Conservation (phyloP, 2,797 vertebrate species). For the Emydoidea blandingii region DNA sequence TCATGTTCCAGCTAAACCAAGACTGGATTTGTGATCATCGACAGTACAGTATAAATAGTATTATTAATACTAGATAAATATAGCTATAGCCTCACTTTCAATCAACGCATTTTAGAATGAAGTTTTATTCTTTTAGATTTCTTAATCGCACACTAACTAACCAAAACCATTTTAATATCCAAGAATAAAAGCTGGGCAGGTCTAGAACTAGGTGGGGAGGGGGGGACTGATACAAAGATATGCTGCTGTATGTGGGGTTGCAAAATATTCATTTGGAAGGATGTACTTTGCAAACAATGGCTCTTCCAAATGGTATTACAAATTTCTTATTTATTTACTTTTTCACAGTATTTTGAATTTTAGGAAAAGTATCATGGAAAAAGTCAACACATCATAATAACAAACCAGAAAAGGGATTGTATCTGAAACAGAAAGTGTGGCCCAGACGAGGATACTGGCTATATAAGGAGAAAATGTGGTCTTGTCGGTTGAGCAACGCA, state of each 20-base stretch:
- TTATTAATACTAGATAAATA: slow-evolving; percentile 6
- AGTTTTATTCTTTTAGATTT: background rate
- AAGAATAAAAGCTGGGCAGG: background rate
- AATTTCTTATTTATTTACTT: slow-evolving; percentile 8
- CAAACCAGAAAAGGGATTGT: background rate
- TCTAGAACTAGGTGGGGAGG: background rate
- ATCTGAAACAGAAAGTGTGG: background rate
- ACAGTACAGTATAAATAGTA: background rate
- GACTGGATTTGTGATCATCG: background rate
- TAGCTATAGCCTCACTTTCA: background rate
- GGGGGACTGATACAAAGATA: background rate
- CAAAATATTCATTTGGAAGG: background rate
- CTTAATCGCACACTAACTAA: background rate
- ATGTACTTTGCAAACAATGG: background rate
- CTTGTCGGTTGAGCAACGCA: background rate
- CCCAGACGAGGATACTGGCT: background rate
- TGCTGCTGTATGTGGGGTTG: background rate
- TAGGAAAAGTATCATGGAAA: background rate
- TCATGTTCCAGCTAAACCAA: slow-evolving; percentile 2
- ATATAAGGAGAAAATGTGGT: background rate
- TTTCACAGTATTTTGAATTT: background rate
- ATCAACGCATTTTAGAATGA: background rate
- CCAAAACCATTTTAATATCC: background rate
- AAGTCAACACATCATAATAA: background rate
- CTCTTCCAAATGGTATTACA: slow-evolving; percentile 14